Evolutionary conservation across 2,797 vertebrate genomes (phyloP).

Genomic region (Cyclura pinguis): DNA sequence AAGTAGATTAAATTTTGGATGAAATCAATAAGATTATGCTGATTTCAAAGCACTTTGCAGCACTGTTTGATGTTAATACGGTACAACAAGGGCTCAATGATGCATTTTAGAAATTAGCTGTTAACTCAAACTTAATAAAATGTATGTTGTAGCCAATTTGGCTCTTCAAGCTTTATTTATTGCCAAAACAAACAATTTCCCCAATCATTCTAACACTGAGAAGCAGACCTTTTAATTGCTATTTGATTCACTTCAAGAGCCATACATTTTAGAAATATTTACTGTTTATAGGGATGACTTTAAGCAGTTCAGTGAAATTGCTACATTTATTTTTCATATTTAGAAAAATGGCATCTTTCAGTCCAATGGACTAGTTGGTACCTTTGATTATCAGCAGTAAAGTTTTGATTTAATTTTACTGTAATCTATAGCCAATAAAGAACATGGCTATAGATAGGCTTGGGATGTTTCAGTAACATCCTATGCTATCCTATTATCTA

Average conservation of each 20-base stretch:
- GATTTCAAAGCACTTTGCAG: not conserved
- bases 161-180: constrained; percentile 10
- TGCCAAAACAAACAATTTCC: constrained; percentile 17
- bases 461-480: too few relatives aligned
- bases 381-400: not conserved
- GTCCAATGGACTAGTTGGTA: not conserved
- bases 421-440: too few relatives aligned
- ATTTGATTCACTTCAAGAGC: constrained; percentile 12
- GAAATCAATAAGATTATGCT: not conserved
- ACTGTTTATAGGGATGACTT: not conserved
- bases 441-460: too few relatives aligned
- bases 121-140: constrained; percentile 37
- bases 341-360: not conserved
- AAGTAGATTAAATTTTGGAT: not conserved
- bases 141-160: constrained; percentile 2
- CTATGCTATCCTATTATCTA: too few relatives aligned
- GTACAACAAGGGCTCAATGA: not conserved
- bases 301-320: constrained; percentile 5
- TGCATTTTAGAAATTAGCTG: constrained; percentile 12
- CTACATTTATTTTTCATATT: constrained; percentile 3
- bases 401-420: constrained; percentile 10
- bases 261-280: not conserved
- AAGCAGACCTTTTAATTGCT: constrained; percentile 34
- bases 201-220: constrained; percentile 21
- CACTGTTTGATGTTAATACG: not conserved